Conservation (phyloP, 2,113 vertebrate species). For the Mellivora capensis region DNA sequence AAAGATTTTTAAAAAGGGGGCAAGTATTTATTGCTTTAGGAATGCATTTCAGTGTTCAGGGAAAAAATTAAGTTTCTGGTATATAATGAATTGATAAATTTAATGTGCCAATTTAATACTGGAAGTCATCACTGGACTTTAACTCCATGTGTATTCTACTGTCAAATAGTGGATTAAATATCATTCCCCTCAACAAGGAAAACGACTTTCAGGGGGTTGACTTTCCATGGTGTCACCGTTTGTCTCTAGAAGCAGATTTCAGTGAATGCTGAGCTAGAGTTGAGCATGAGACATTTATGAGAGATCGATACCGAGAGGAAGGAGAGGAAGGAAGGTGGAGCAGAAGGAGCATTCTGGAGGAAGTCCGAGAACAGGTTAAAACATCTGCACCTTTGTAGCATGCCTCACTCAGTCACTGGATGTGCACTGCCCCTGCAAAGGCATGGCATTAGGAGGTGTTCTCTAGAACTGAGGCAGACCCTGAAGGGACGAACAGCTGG, state of each 20-base stretch:
- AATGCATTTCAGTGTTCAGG: background rate
- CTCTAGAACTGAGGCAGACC: background rate
- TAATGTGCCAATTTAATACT: slow-evolving; percentile 18
- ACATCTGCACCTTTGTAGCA: background rate
- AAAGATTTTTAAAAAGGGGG: background rate
- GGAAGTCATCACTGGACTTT: background rate
- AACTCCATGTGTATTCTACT: background rate
- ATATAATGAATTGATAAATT: background rate
- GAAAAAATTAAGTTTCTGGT: background rate
- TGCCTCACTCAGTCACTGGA: background rate
- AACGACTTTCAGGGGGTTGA: background rate
- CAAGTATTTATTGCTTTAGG: background rate
- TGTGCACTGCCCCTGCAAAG: background rate
- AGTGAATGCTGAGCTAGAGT: background rate
- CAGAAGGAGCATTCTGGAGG: background rate
- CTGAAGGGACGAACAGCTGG: background rate
- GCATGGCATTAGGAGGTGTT: background rate
- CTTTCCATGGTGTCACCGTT: background rate
- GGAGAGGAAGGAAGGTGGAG: background rate
- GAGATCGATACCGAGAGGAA: background rate
- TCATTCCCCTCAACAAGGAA: background rate
- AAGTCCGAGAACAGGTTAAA: background rate
- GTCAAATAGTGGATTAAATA: background rate
- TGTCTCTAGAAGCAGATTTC: background rate
- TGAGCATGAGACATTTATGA: background rate